phyloP scores from a whole-genome alignment of 1,140 invertebrate genomes.

The Drosophila mayri region DNA sequence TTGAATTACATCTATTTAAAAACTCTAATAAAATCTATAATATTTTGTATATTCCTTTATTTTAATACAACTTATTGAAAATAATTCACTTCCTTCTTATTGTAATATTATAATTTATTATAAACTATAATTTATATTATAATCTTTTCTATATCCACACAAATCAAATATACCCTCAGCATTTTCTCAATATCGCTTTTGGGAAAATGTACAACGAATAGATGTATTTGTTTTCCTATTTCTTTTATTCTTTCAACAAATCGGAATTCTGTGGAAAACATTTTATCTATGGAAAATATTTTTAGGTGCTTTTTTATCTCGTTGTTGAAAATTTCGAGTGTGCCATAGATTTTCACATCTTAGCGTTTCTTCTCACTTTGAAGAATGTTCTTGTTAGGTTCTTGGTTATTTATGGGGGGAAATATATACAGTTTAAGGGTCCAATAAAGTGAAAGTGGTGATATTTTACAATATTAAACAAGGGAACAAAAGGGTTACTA shows the following conservation, averaged over 20 bases:
- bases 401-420: conserved; percentile 25
- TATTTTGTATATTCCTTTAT: not conserved
- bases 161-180: not conserved
- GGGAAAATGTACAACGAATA: conserved; percentile 6
- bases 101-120: too few relatives aligned
- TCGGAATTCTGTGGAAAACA: conserved; percentile 35
- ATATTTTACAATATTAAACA: conserved; percentile 7
- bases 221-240: conserved; percentile 27
- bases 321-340: conserved; percentile 47
- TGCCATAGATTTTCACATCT: conserved; percentile 38
- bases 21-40: not conserved
- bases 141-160: not conserved
- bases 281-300: conserved; percentile 51
- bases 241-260: conserved; percentile 29
- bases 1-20: not conserved
- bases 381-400: conserved; percentile 7
- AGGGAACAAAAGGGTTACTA: not conserved
- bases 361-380: not conserved
- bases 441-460: not conserved
- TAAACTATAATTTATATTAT: not conserved
- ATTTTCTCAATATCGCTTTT: not conserved
- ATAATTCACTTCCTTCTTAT: too few relatives aligned
- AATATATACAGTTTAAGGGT: conserved; percentile 1
- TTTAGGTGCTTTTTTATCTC: conserved; percentile 49
- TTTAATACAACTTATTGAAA: too few relatives aligned